Conservation (phyloP, 2,888 invertebrate genomes). For the Andricus quercusramuli region DNA sequence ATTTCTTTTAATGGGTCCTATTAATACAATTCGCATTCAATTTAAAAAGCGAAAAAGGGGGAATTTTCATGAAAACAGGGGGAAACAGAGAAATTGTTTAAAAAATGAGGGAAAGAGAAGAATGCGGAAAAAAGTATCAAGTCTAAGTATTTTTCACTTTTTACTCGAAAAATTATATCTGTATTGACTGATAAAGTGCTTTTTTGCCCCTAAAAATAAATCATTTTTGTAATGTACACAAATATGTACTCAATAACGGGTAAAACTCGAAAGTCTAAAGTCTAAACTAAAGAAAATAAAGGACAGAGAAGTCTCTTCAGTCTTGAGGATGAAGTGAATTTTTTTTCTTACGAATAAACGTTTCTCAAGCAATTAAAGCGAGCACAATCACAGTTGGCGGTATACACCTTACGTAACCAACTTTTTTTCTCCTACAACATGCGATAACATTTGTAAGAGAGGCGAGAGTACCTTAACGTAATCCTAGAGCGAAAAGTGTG, state of each 20-base stretch:
- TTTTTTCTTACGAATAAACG: constrained; percentile 30
- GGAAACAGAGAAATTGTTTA: too few species aligned
- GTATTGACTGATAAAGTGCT: too few species aligned
- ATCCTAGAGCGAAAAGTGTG: neutral
- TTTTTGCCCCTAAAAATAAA: neutral
- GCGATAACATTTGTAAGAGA: constrained; percentile 28
- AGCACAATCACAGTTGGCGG: constrained; percentile 23
- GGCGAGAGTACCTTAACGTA: constrained; percentile 21
- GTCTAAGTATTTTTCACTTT: too few species aligned
- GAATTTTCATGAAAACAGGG: too few species aligned
- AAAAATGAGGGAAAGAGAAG: too few species aligned
- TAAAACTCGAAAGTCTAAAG: neutral
- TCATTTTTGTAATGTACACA: neutral
- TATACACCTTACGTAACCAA: constrained; percentile 28
- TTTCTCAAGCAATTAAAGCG: constrained; percentile 37
- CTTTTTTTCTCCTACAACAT: constrained; percentile 12
- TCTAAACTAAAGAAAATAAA: neutral
- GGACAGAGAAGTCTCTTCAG: neutral
- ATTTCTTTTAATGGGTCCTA: too few species aligned
- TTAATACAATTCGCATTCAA: too few species aligned
- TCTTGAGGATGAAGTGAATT: constrained; percentile 16
- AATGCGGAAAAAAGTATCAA: too few species aligned
- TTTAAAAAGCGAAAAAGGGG: too few species aligned
- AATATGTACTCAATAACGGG: neutral
- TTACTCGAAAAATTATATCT: too few species aligned